Evolutionary conservation across 2,113 vertebrate genomes (phyloP), one percentile per base, ranked within the genome.

Genomic region (Coptodon bakossiorum): DNA sequence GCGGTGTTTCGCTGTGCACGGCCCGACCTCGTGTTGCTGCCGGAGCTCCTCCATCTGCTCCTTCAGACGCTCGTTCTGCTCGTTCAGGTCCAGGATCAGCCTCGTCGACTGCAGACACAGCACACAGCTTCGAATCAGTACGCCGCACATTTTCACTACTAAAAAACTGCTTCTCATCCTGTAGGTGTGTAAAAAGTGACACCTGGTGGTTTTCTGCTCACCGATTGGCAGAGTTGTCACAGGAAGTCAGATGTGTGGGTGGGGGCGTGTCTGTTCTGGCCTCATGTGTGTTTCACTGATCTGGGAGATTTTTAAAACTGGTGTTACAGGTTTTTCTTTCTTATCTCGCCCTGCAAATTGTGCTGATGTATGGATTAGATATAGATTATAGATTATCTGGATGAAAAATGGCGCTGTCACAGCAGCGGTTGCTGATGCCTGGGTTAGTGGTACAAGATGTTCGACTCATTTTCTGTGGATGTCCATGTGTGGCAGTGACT

Each of bases 31-130:
- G 50, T 95, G 68, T 6, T 78, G 78, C 11, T 86, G 73, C 31
- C 80, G 68, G 19, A 97, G 91, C 11, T 6, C 83, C 81, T 88
- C 38, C 1, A 96, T 24, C 24, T 96, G 91, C 8, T 93, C 86
- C 73, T 34, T 89, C 88, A 96, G 53, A 7, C 8, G 31, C 14
- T 90, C 59, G 17, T 93, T 96, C 38, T 97, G 78, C 3, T 7
- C 5, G 1, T 85, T 68, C 5, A 97, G 81, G 3, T 98, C 96
- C 89, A 96, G 91, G 7, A 96, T 92, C 63, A 96, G 53, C 11
- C 31, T 56, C 84, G 89, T 59, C 52, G 90, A 83, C 97, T 89
- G 3, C 4, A 53, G 24, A 5, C 3, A 83, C 27, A 43, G 83
- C 19, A 83, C 24, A 88, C 36, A 57, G 8, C 50, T 4, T 48